Conservation (phyloP, 2,888 invertebrate genomes). For the Pandemis cinnamomeana region DNA sequence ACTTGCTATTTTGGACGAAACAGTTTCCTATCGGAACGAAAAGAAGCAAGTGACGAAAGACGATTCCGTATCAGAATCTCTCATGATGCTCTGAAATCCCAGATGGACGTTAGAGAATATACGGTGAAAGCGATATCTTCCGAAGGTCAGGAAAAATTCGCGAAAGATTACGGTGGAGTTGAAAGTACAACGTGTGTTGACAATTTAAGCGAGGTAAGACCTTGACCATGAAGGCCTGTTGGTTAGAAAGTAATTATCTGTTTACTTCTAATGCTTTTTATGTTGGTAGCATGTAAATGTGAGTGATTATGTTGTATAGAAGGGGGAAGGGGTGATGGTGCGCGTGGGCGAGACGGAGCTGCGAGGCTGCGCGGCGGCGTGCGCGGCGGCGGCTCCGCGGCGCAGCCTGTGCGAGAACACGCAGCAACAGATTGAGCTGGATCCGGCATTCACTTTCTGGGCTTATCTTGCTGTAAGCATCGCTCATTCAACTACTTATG, state of each 20-base stretch:
- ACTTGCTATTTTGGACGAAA: conserved; percentile 69
- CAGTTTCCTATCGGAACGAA: conserved; percentile 63
- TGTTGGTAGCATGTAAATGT: conserved; percentile 32
- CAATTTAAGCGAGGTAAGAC: conserved; percentile 62
- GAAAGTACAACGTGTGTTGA: conserved; percentile 68
- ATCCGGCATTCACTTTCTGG: conserved; percentile 89
- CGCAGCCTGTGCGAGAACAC: conserved; percentile 85
- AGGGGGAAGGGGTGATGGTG: conserved; percentile 59
- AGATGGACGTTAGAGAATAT: conserved; percentile 62
- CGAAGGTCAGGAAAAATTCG: conserved; percentile 56
- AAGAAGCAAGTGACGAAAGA: conserved; percentile 53
- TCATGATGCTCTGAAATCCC: conserved; percentile 61
- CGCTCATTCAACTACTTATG: background rate
- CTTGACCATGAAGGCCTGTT: background rate
- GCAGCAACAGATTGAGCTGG: conserved; percentile 84
- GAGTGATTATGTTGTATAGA: conserved; percentile 38
- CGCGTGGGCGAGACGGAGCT: conserved; percentile 64
- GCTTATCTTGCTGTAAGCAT: conserved; percentile 86
- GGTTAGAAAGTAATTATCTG: background rate
- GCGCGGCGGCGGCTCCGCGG: conserved; percentile 85
- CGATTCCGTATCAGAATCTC: conserved; percentile 65
- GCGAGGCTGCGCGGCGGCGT: conserved; percentile 83
- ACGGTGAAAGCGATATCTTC: conserved; percentile 66
- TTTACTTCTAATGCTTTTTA: background rate
- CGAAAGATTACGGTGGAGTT: conserved; percentile 62